A percentile compares a stretch with the other conserved stretches of the same genome.
Conservation (phyloP, 1,140 invertebrate genomes). For the Pissodes strobi region DNA sequence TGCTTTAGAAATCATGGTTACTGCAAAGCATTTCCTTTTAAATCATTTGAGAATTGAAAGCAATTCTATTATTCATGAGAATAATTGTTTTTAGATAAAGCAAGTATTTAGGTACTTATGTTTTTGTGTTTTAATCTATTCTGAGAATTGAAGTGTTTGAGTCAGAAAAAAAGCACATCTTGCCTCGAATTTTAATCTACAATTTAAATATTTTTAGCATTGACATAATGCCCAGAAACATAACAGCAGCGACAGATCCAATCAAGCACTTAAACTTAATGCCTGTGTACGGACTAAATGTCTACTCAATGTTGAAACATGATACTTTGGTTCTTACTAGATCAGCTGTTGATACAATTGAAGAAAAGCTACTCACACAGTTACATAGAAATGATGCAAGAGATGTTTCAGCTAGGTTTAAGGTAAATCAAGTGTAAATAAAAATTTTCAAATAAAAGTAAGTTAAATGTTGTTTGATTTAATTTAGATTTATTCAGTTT, state of each 20-base stretch:
- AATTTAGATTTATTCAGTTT: no score
- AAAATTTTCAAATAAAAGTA: no score
- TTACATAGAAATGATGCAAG: constrained; percentile 68
- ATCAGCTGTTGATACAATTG: constrained; percentile 81
- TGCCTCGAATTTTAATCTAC: background rate
- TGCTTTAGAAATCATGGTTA: no score
- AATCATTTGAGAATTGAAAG: no score
- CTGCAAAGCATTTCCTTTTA: no score
- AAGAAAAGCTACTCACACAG: constrained; percentile 82
- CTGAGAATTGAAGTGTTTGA: no score
- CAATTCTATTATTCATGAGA: no score
- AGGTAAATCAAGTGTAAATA: constrained; percentile 36
- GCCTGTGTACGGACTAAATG: constrained; percentile 89
- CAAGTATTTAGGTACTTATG: background rate
- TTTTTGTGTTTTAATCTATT: background rate
- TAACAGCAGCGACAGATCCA: constrained; percentile 75
- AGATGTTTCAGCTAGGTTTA: constrained; percentile 27
- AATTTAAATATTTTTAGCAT: constrained; percentile 64
- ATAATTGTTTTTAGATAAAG: no score
- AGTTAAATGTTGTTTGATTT: no score
- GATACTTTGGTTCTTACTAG: constrained; percentile 90
- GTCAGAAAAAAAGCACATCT: background rate
- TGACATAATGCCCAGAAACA: constrained; percentile 86
- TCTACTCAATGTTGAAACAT: constrained; percentile 94
- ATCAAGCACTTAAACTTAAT: constrained; percentile 90